Evolutionary conservation across 2,113 vertebrate species (phyloP).

Genomic region (Vombatus ursinus): DNA sequence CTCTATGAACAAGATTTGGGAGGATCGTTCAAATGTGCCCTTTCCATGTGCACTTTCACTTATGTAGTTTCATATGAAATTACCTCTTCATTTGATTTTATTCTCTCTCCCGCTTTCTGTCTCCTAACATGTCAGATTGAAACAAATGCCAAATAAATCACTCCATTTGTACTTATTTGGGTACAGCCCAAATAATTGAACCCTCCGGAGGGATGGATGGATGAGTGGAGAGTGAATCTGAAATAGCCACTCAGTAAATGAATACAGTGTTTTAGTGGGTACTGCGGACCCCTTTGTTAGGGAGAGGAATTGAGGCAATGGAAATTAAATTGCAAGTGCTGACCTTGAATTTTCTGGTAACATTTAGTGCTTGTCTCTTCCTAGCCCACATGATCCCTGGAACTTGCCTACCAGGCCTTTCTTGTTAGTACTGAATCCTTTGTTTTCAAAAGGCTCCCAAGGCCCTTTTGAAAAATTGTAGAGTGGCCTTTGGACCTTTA

Average conservation of each 20-base stretch:
- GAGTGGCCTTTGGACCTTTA: slow-evolving; percentile 21
- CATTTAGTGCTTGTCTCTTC: slow-evolving; percentile 71
- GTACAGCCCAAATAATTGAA: slow-evolving; percentile 73
- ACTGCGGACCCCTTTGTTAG: slow-evolving; percentile 62
- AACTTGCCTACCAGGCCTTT: slow-evolving; percentile 66
- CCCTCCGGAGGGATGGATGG: slow-evolving; percentile 66
- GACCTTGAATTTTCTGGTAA: slow-evolving; percentile 80
- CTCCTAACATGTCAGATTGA: slow-evolving; percentile 62
- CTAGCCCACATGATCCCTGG: slow-evolving; percentile 68
- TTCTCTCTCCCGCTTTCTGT: slow-evolving; percentile 55
- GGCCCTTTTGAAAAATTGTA: slow-evolving; percentile 15
- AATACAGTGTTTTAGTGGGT: slow-evolving; percentile 80
- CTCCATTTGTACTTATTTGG: slow-evolving; percentile 65
- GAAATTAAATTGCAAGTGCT: slow-evolving; percentile 76
- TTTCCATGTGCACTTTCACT: slow-evolving; percentile 39
- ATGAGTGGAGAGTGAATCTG: slow-evolving; percentile 63
- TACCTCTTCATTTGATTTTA: slow-evolving; percentile 62
- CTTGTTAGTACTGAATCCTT: slow-evolving; percentile 38
- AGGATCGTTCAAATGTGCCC: slow-evolving; percentile 1
- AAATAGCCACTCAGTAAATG: slow-evolving; percentile 65
- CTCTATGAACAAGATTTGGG: neutral
- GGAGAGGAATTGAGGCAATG: slow-evolving; percentile 72
- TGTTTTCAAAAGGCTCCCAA: slow-evolving; percentile 48
- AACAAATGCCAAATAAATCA: slow-evolving; percentile 68
- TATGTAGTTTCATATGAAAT: slow-evolving; percentile 52